Conservation (phyloP, 1,140 invertebrate species). For the Archivesica marissinica region DNA sequence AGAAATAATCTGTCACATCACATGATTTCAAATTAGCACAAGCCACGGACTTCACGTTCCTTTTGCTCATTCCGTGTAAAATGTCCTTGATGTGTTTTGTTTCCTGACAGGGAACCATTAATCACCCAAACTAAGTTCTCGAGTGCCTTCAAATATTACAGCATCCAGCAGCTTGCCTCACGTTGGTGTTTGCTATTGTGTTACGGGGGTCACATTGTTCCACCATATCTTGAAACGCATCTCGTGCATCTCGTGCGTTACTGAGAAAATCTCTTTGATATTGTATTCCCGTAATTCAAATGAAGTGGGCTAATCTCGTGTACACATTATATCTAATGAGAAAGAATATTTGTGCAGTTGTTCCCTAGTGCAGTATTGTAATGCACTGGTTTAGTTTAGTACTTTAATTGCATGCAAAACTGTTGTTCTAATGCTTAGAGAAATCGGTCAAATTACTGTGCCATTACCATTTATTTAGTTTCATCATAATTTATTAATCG, state of each 20-base stretch:
- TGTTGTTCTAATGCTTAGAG: no score
- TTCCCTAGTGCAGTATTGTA: neutral
- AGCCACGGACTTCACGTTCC: neutral
- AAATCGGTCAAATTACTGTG: no score
- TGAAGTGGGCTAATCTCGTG: neutral
- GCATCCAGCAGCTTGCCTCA: slow-evolving; percentile 22
- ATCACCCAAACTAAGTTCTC: slow-evolving; percentile 13
- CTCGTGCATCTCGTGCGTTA: slow-evolving; percentile 21
- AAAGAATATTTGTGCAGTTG: neutral
- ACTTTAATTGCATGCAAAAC: slow-evolving; percentile 12
- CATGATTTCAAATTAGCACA: slow-evolving; percentile 27
- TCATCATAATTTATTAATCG: no score
- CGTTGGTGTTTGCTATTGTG: slow-evolving; percentile 7
- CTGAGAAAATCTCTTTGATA: slow-evolving; percentile 6
- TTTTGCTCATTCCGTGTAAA: slow-evolving; percentile 2
- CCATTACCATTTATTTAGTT: no score
- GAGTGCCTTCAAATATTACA: slow-evolving; percentile 27
- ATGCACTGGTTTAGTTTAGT: neutral
- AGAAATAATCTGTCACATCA: slow-evolving; percentile 27
- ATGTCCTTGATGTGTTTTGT: slow-evolving; percentile 26
- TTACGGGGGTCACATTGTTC: neutral
- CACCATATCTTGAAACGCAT: neutral
- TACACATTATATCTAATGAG: slow-evolving; percentile 19
- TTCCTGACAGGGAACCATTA: slow-evolving; percentile 8
- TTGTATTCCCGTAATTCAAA: neutral